These are phyloP conservation scores for Hirundichthys speculiger DNA, from an alignment of 2,113 vertebrate species.

Conservation along the genomic window DNA sequence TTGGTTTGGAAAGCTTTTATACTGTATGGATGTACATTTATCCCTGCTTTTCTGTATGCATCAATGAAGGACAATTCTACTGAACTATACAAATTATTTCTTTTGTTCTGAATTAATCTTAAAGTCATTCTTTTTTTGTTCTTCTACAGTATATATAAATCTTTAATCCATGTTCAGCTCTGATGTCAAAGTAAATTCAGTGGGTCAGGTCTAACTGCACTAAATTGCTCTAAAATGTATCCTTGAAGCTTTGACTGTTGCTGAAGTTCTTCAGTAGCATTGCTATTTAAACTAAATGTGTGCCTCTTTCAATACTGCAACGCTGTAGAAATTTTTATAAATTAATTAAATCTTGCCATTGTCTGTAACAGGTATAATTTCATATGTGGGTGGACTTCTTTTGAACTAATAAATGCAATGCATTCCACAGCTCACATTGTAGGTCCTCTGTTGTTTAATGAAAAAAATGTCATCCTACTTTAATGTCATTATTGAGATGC, in stretches of 20 bases:
- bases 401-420: conserved; percentile 60
- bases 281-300: conserved; percentile 45
- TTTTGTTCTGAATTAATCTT: conserved; percentile 18
- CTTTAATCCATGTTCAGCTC: conserved; percentile 22
- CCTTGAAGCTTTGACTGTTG: conserved; percentile 45
- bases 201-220: conserved; percentile 25
- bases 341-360: conserved; percentile 23
- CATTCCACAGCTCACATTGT: conserved; percentile 29
- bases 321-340: conserved; percentile 35
- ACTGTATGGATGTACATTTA: conserved; percentile 49
- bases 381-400: conserved; percentile 50
- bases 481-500: neutral
- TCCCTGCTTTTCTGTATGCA: conserved; percentile 9
- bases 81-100: neutral
- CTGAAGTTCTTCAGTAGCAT: conserved; percentile 23
- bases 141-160: conserved; percentile 15
- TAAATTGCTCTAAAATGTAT: conserved; percentile 7
- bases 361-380: conserved; percentile 22
- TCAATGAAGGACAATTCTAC: conserved; percentile 1
- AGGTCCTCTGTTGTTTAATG: conserved; percentile 18
- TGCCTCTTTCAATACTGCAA: conserved; percentile 55
- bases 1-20: conserved; percentile 57
- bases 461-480: neutral
- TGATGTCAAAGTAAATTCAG: conserved; percentile 30
- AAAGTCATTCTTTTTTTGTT: conserved; percentile 15